Base-by-base conservation (phyloP, 2,888 invertebrate genomes). In the Phlogophora meticulosa region DNA sequence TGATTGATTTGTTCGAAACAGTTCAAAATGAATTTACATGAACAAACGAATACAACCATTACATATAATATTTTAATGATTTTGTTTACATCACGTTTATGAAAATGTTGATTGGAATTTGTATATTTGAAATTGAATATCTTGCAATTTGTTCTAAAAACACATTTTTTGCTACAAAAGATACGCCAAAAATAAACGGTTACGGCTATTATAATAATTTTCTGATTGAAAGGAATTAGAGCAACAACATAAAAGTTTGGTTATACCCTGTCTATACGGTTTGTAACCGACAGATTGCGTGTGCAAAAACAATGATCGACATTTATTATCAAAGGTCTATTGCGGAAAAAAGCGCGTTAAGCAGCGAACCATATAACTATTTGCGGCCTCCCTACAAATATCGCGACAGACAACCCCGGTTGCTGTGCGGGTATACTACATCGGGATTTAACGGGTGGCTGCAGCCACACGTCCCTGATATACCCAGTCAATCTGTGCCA, bases 401-500 rank as follows among this genome's bases (percentile, higher is more conserved):
- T 82, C 75, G 68, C 81, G 76, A 79, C 76, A 77, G 72, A 80
- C 80, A 73, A 80, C 76, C 80, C 71, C 68, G 67, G 83, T 84
- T 80, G 83, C 81, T 83, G 78, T 80, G 81, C 79, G 76, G 79
- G 57, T 69, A 75, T 69, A 60, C 64, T 72, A 68, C 59, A 72
- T 75, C 74, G 76, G 76, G 77, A 83, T 85, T 84, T 75, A 61
- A 78, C 78, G 70, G 80, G 80, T 80, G 62, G 81, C 78, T 80
- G 71, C 77, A 75, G 76, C 69, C 80, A 73, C 45, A 62, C 76
- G 90, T 91, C 92, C 91, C 90, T 91, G 90, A 90, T 85, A 87
- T 85, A 85, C 80, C 84, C 82, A 84, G 85, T 84, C 87, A 86
- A 94, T 93, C 88, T 89, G 91, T 93, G 94, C 93, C 94, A 94